Percentiles rank a stretch among this genome's conserved stretches.
These are phyloP conservation scores for Anastrepha ludens DNA, from an alignment of 1,140 invertebrate genomes.

Conservation along the genomic window DNA sequence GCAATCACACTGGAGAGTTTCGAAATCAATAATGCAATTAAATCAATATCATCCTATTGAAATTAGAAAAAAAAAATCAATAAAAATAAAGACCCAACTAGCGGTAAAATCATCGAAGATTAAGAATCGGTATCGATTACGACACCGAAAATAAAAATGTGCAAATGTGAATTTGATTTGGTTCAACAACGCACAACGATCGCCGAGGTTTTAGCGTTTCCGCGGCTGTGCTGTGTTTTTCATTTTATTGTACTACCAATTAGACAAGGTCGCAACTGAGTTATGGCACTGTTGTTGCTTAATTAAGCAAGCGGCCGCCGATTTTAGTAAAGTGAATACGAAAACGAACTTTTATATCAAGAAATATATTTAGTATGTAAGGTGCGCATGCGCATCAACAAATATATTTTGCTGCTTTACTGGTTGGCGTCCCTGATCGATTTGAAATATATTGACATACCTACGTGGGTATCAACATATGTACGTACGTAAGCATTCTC, in stretches of 20 bases:
- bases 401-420: not conserved
- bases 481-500: not conserved
- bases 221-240: not conserved
- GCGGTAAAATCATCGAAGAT: no score
- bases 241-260: not conserved
- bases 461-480: not conserved
- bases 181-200: not conserved
- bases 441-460: not conserved
- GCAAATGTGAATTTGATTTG: not conserved
- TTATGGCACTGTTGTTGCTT: conserved; percentile 23
- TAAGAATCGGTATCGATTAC: no score
- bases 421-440: not conserved
- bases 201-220: conserved; percentile 1
- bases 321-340: not conserved
- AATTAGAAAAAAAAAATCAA: no score
- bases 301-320: not conserved
- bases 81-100: no score
- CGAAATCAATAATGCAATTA: no score
- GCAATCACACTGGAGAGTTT: no score
- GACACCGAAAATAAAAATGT: not conserved
- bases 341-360: not conserved
- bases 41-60: no score
- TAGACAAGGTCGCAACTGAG: conserved; percentile 8
- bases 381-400: not conserved
- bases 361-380: not conserved